Evolutionary conservation across 37 sponge, comb jelly and placozoan genomes (phyloP), one percentile per base, ranked within the genome.

Genomic region (Beroe forskalii): DNA sequence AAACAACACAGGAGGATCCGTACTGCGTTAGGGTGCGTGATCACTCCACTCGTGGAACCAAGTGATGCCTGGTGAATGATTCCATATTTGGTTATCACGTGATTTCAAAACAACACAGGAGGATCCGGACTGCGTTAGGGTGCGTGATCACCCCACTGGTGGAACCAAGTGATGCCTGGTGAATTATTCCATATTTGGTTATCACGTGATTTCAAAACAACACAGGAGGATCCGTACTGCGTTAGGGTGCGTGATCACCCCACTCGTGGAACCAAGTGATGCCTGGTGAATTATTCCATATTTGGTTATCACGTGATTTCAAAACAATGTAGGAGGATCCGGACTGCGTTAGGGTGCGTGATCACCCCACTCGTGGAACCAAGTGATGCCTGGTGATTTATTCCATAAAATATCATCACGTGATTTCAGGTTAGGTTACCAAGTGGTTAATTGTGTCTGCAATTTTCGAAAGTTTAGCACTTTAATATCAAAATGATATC

Each of bases 361-460:
- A 80, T 80, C 27, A 80, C 30, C 3, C 86, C 55, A 80, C 86
- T 80, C n/a, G 19, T 38, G 30, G 86, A 80, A 3, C 86, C 86
- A 0, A 80, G 86, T 1, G 86, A 80, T 23, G 55, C 86, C 86
- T 80, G 31, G 66, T 6, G n/a, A n/a, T n/a, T n/a, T n/a, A n/a
- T n/a, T n/a, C n/a, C n/a, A n/a, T n/a, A n/a, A n/a, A n/a, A n/a
- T n/a, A n/a, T n/a, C n/a, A n/a, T n/a, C n/a, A n/a, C n/a, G n/a
- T n/a, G n/a, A 55, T 55, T 55, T 55, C 60, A 9, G 17, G 60
- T 55, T 55, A 55, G 60, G n/a, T n/a, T n/a, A n/a, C n/a, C n/a
- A n/a, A n/a, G n/a, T n/a, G n/a, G n/a, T n/a, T n/a, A n/a, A n/a
- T n/a, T n/a, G n/a, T n/a, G n/a, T n/a, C n/a, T n/a, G n/a, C n/a